Base-by-base conservation (phyloP, 2,888 invertebrate species). In the Odontomyia ornata region DNA sequence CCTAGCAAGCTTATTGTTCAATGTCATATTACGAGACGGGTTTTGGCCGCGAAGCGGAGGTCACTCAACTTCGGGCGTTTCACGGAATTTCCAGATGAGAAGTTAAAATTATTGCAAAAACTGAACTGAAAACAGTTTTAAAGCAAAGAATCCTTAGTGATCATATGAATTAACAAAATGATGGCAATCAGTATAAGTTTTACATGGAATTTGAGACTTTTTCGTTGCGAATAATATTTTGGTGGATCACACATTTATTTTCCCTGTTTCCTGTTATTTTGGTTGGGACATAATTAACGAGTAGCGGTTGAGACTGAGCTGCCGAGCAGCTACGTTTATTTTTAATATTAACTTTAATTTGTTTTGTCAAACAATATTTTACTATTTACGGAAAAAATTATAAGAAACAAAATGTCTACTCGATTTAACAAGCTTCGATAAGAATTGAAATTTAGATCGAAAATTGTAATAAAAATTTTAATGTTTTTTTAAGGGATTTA, bases 261-360 rank as follows among this genome's bases (percentile, higher is more conserved):
- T 36, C 36, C 36, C 9, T 36, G 36, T 36, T 36, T 36, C 3
- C 36, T 36, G 5, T 36, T 36, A 36, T 36, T 36, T 36, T 9
- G 36, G 9, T 5, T 36, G 9, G 36, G 9, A 36, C 36, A n/a
- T 52, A n/a, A 30, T 64, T 64, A 28, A 15, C 28, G 28, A 25
- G 18, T 64, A 28, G 15, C 27, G 11, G 64, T 28, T 15, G 64
- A 64, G 64, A 64, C 64, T 72, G 71, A 72, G 36, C 47, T 69
- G 69, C 47, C 43, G 11, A 46, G 69, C 69, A 65, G 36, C 27
- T 43, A 43, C 5, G 23, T 25, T 27, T 56, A 52, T 72, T 72
- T 72, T 52, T 52, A n/a, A 72, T 27, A 36, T 65, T 65, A 11
- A n/a, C 28, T 9, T 4, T 36, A n/a, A n/a, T 60, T 25, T 60